These are phyloP conservation scores for Rhynchomys soricoides DNA, from an alignment of 2,113 vertebrate species.

Conservation along the genomic window DNA sequence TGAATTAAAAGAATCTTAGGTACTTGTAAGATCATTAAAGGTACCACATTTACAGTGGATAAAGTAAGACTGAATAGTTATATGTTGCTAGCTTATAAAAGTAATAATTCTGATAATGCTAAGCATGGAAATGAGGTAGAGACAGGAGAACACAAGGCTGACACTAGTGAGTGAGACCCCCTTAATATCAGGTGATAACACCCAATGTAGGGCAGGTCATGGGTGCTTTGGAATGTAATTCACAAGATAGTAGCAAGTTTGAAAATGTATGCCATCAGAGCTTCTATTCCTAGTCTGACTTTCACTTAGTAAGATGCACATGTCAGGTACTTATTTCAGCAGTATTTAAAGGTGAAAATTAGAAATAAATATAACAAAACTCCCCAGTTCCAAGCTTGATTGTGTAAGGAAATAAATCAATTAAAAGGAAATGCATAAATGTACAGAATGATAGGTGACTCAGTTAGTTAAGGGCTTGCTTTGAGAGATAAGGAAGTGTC, in stretches of 20 bases:
- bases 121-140: background rate
- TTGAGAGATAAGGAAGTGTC: background rate
- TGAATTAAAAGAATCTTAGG: background rate
- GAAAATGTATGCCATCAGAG: background rate
- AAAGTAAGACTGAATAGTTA: background rate
- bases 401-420: background rate
- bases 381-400: background rate
- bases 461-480: background rate
- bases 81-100: background rate
- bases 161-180: background rate
- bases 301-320: background rate
- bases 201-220: accelerated
- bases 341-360: background rate
- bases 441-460: too few species aligned
- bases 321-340: background rate
- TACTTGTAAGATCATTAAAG: background rate
- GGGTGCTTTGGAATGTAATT: background rate
- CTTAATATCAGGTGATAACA: too few species aligned
- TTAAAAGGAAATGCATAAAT: background rate
- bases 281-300: constrained; percentile 19
- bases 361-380: background rate
- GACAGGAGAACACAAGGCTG: background rate
- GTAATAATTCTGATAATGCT: background rate
- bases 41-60: background rate
- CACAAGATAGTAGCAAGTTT: background rate